Evolutionary conservation across 2,888 invertebrate species (phyloP), one percentile per base, ranked within the genome.

Genomic region (Didymodactylos carnosus): DNA sequence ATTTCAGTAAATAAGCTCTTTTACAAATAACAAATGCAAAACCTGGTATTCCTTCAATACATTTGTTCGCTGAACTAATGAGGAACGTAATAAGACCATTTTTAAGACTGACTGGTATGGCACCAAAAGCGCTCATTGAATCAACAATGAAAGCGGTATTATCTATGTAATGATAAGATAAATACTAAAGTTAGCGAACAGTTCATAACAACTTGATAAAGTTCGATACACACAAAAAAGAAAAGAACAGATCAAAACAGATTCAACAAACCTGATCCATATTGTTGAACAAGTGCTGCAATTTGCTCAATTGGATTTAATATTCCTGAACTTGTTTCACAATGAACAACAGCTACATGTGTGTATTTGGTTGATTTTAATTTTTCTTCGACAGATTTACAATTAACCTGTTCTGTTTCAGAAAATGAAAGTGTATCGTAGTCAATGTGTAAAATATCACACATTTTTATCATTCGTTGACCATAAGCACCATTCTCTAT

Each of bases 71-170:
- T 4, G 85, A 85, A 75, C 83, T 84, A 75, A 85, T 83, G 46
- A 85, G 75, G 77, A 81, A 84, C 76, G 85, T 84, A 5, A 83
- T 79, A 23, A 39, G 70, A 2, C 78, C 76, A 41, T 79, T 78
- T 19, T 77, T 76, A 69, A 84, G 76, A 76, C 83, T 80, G 3
- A 84, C 76, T 0, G 82, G 82, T 6, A 85, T 79, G 19, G 83
- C 85, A 27, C 85, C 85, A 80, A 85, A 85, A 76, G 83, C 84
- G 76, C 84, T 84, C 84, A 85, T 85, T 35, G 84, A 84, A 80
- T 85, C 85, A 69, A 85, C 84, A 76, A 85, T 80, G 78, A 79
- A 84, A 16, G 35, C 62, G 6, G 78, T 76, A 39, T 80, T 78
- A 51, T 78, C 83, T 83, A 78, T 27, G 78, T 78, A 35, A 75